A percentile compares a stretch with the other conserved stretches of the same genome.
These are phyloP conservation scores for Ia io DNA, from an alignment of 2,113 vertebrate genomes.

Conservation along the genomic window DNA sequence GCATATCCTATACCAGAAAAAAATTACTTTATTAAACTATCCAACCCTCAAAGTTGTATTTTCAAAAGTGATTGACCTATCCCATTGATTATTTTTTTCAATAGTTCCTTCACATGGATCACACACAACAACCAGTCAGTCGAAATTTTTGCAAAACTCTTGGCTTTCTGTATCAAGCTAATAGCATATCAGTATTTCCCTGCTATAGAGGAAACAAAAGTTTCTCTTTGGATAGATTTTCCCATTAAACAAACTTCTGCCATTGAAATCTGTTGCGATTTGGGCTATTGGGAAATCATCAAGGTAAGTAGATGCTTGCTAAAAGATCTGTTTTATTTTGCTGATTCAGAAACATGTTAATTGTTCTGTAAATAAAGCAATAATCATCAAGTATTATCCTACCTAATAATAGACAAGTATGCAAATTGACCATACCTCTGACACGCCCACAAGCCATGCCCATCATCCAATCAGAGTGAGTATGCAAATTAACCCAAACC, in stretches of 20 bases:
- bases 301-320: slow-evolving; percentile 62
- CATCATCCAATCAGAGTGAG: too few species aligned
- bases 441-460: too few species aligned
- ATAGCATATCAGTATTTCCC: slow-evolving; percentile 54
- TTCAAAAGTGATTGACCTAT: slow-evolving; percentile 37
- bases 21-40: slow-evolving; percentile 17
- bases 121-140: not conserved
- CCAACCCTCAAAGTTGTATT: slow-evolving; percentile 14
- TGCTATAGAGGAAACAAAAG: slow-evolving; percentile 61
- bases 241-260: slow-evolving; percentile 58
- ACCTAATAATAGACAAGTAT: too few species aligned
- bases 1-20: slow-evolving; percentile 28
- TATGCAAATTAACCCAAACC: too few species aligned
- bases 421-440: too few species aligned
- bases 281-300: slow-evolving; percentile 32
- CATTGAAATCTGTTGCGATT: slow-evolving; percentile 70
- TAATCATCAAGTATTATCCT: slow-evolving; percentile 50
- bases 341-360: slow-evolving; percentile 58
- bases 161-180: slow-evolving; percentile 46
- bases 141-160: slow-evolving; percentile 66
- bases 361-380: slow-evolving; percentile 62
- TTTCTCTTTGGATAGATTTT: slow-evolving; percentile 67
- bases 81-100: not conserved
- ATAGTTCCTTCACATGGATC: slow-evolving; percentile 42
- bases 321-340: slow-evolving; percentile 62